Evolutionary conservation across 2,888 invertebrate genomes (phyloP).

Genomic region (Kuschelorhynchus macadamiae): DNA sequence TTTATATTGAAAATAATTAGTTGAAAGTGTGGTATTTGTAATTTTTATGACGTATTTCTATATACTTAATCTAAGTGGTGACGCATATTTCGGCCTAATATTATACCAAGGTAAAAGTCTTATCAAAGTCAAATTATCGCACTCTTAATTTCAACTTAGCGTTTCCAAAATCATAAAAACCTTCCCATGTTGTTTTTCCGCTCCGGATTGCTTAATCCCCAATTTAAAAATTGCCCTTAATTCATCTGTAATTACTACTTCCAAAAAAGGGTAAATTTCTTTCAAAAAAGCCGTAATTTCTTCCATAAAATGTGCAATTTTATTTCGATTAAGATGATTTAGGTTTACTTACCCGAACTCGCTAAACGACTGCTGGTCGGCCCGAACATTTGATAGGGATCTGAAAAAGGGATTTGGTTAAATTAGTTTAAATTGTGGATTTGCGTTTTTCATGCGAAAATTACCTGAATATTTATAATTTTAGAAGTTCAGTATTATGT

Average conservation of each 20-base stretch:
- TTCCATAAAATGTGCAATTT: slow-evolving; percentile 42
- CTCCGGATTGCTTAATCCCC: slow-evolving; percentile 38
- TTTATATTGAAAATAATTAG: no score
- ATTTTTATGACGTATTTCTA: no score
- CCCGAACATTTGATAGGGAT: slow-evolving; percentile 99
- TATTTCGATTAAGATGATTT: slow-evolving; percentile 51
- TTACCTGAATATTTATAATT: slow-evolving; percentile 11
- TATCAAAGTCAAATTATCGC: slow-evolving; percentile 25
- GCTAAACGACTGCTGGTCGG: slow-evolving; percentile 96
- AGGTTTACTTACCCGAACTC: slow-evolving; percentile 83
- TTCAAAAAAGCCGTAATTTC: slow-evolving; percentile 28
- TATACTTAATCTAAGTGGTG: no score
- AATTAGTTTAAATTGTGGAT: slow-evolving; percentile 37
- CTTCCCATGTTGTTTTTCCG: slow-evolving; percentile 22
- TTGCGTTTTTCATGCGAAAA: slow-evolving; percentile 39
- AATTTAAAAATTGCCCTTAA: slow-evolving; percentile 35
- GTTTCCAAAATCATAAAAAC: slow-evolving; percentile 34
- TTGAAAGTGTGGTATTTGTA: no score
- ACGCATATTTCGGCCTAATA: no score
- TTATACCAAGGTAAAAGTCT: neutral
- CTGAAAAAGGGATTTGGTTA: slow-evolving; percentile 73
- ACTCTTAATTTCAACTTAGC: slow-evolving; percentile 34
- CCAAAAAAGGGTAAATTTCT: slow-evolving; percentile 22
- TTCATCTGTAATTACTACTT: slow-evolving; percentile 6
- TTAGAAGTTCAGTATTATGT: neutral